Percentiles rank a stretch among this genome's conserved stretches.
Conservation (phyloP, 2,888 invertebrate species). For the Iphiclides podalirius region DNA sequence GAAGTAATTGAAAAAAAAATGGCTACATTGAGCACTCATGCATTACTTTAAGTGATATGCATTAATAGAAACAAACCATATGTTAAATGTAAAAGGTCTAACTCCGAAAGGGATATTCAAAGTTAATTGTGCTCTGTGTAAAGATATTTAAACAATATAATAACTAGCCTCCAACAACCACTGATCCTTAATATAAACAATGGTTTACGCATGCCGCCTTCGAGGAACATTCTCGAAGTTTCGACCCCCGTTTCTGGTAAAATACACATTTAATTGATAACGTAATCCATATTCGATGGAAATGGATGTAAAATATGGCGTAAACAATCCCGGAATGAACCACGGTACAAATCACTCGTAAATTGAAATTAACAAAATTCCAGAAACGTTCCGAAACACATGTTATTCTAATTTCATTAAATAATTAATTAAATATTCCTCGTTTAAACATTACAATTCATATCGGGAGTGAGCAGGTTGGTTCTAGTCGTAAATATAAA, state of each 20-base stretch:
- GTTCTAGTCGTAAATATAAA: too few species aligned
- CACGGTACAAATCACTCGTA: too few species aligned
- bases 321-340: too few species aligned
- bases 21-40: constrained; percentile 52
- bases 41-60: constrained; percentile 40
- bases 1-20: constrained; percentile 40
- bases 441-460: too few species aligned
- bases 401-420: too few species aligned
- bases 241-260: too few species aligned
- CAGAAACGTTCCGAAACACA: too few species aligned
- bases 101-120: constrained; percentile 1
- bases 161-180: constrained; percentile 55
- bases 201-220: constrained; percentile 37
- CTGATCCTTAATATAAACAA: constrained; percentile 75
- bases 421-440: too few species aligned
- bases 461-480: too few species aligned
- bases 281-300: neutral
- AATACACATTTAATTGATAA: too few species aligned
- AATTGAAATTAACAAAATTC: too few species aligned
- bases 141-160: constrained; percentile 30
- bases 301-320: too few species aligned
- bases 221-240: neutral
- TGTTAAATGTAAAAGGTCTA: neutral
- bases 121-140: constrained; percentile 16
- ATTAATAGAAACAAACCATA: constrained; percentile 30